Evolutionary conservation across 2,888 invertebrate genomes (phyloP), one percentile per base, ranked within the genome.

Genomic region (Elgonia sp.): DNA sequence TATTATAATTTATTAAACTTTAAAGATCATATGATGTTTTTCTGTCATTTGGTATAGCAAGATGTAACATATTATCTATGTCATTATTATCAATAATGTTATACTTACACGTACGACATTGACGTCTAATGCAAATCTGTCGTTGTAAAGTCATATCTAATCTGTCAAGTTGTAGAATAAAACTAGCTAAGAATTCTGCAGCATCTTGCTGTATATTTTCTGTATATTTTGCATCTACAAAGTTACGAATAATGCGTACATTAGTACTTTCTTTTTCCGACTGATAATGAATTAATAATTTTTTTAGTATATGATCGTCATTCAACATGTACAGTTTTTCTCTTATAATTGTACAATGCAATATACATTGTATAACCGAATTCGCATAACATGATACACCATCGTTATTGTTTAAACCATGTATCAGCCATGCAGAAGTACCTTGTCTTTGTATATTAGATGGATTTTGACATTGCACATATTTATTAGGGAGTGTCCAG

Each of bases 1-100:
- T 67, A 37, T 83, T 75, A 14, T 37, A 65, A 75, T 83, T 46
- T 63, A 72, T n/a, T n/a, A n/a, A n/a, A n/a, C n/a, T n/a, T n/a
- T n/a, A n/a, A n/a, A n/a, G n/a, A n/a, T n/a, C n/a, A 21, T 4
- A 72, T 62, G 9, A 69, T 83, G 21, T 29, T 83, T n/a, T 76
- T n/a, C n/a, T n/a, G n/a, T n/a, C n/a, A n/a, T n/a, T n/a, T n/a
- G n/a, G n/a, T n/a, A n/a, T n/a, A n/a, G n/a, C n/a, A n/a, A n/a
- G n/a, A n/a, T n/a, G n/a, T n/a, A n/a, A n/a, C n/a, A n/a, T n/a
- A n/a, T n/a, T n/a, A n/a, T n/a, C n/a, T n/a, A n/a, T n/a, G n/a
- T n/a, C n/a, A n/a, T n/a, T n/a, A n/a, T n/a, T n/a, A n/a, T n/a
- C n/a, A n/a, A n/a, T n/a, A n/a, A n/a, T n/a, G n/a, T n/a, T n/a